These are phyloP conservation scores for Molanna angustata DNA, from an alignment of 2,888 invertebrate genomes.

Conservation along the genomic window DNA sequence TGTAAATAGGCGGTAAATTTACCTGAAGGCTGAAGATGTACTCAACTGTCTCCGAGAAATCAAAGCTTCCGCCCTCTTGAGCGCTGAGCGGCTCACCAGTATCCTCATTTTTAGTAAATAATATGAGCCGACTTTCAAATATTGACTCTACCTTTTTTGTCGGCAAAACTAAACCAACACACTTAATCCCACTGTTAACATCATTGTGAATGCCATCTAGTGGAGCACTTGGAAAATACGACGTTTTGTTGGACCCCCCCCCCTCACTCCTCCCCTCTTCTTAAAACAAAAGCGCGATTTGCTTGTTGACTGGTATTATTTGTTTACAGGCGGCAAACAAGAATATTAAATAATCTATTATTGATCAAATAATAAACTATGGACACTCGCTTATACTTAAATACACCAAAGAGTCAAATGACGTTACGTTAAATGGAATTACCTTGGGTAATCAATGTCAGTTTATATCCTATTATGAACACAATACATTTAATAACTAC, in stretches of 20 bases:
- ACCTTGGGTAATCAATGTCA: no score
- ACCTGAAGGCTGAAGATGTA: neutral
- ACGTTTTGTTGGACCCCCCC: no score
- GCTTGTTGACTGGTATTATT: conserved; percentile 28
- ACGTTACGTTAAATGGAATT: no score
- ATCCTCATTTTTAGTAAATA: conserved; percentile 10
- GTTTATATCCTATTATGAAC: no score
- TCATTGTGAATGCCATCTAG: conserved; percentile 22
- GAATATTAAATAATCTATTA: conserved; percentile 30
- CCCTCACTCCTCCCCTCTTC: conserved; percentile 8
- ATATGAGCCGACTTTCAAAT: conserved; percentile 24
- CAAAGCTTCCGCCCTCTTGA: neutral
- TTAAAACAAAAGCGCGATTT: conserved; percentile 25
- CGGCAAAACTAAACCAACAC: conserved; percentile 25
- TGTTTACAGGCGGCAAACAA: conserved; percentile 29
- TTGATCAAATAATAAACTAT: conserved; percentile 18
- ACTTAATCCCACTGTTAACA: conserved; percentile 27
- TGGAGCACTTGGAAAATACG: no score
- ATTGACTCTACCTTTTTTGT: conserved; percentile 32
- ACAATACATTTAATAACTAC: no score
- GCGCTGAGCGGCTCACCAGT: neutral
- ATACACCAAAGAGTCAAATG: no score
- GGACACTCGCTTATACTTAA: no score
- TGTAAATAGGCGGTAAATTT: conserved; percentile 7
- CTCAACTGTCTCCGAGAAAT: neutral